Conservation (phyloP, 2,113 vertebrate species). For the Semicossyphus pulcher region DNA sequence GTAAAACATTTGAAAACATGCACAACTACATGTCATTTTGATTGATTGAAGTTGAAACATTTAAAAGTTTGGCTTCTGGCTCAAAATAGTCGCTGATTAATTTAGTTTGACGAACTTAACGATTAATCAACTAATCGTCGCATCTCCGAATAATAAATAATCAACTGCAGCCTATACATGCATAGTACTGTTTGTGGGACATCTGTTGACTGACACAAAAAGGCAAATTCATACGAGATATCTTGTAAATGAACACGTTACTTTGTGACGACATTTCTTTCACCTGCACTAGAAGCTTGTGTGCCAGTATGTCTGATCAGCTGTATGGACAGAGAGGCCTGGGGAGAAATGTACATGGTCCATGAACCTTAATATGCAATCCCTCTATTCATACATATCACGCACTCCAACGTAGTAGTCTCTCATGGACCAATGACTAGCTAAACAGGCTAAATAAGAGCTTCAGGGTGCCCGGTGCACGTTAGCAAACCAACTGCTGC, state of each 20-base stretch:
- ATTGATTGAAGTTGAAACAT: too few relatives aligned
- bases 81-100: background rate
- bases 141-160: background rate
- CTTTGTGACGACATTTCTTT: background rate
- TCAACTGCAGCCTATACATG: background rate
- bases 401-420: constrained; percentile 26
- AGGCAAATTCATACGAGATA: background rate
- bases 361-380: constrained; percentile 27
- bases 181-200: too few relatives aligned
- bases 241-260: background rate
- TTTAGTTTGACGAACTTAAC: background rate
- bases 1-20: background rate
- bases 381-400: constrained; percentile 44
- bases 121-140: background rate
- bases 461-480: constrained; percentile 11
- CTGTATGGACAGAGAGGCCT: constrained; percentile 10
- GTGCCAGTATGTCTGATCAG: background rate
- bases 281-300: background rate
- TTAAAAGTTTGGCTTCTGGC: too few relatives aligned
- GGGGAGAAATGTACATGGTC: constrained; percentile 9
- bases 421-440: background rate
- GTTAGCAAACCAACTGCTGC: constrained; percentile 31
- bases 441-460: constrained; percentile 7
- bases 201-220: background rate
- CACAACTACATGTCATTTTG: background rate